Evolutionary conservation across 2,113 vertebrate genomes (phyloP).

Genomic region (Vulpes ferrilata): DNA sequence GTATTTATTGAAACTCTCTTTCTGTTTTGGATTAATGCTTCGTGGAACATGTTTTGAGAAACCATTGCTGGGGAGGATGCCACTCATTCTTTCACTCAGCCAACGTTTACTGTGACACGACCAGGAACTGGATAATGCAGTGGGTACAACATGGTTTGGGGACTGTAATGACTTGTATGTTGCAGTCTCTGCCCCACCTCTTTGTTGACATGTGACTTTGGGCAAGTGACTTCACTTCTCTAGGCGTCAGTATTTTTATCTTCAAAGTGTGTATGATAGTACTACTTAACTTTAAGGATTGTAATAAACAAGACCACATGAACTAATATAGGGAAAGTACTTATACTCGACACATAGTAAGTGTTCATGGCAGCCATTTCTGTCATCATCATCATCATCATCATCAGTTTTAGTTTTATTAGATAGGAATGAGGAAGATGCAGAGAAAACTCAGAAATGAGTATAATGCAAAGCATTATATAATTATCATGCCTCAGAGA

Average conservation of each 20-base stretch:
- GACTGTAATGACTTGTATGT: no score
- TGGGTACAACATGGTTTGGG: no score
- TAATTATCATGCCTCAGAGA: neutral
- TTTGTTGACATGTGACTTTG: neutral
- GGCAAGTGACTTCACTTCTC: neutral
- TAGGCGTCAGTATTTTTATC: neutral
- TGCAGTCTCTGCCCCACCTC: neutral
- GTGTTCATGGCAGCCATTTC: neutral
- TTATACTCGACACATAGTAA: neutral
- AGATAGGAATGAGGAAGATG: neutral
- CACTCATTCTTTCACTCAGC: no score
- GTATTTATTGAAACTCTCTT: neutral
- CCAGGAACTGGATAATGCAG: neutral
- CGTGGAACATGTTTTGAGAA: neutral
- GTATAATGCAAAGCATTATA: neutral
- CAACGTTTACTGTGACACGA: accelerated
- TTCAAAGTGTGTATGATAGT: neutral
- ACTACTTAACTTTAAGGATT: neutral
- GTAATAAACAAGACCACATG: neutral
- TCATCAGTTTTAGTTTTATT: neutral
- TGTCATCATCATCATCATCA: neutral
- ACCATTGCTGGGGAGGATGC: no score
- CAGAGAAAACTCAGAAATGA: neutral
- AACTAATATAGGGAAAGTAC: neutral
- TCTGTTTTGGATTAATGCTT: neutral